Base-by-base conservation (phyloP, 2,888 invertebrate genomes). In the Parascotia fuliginaria region DNA sequence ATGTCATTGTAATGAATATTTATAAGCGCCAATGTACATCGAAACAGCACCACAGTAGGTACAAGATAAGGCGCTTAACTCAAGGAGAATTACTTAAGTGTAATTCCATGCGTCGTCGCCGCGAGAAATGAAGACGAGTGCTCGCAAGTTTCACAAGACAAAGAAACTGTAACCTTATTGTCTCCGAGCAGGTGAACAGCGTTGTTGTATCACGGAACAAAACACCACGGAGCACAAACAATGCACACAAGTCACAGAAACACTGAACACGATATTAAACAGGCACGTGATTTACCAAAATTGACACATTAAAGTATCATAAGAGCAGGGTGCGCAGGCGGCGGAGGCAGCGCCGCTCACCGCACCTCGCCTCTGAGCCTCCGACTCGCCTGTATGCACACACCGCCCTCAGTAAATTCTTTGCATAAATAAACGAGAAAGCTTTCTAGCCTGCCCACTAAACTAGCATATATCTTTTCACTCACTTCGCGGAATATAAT, bases 381-480 rank as follows among this genome's bases (percentile, higher is more conserved):
- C 75, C 85, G 76, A 76, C 81, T 83, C 74, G 76, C 81, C 76
- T 79, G 78, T 80, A 81, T 83, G 83, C 85, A 85, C 82, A 82
- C 85, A 86, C 83, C 86, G 89, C 91, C 91, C 83, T 89, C 87
- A 74, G 82, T 87, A 82, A 89, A 91, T 91, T 89, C 89, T 86
- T 89, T 89, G 91, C 87, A 89, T 92, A 86, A 87, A 89, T 89
- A 91, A 86, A 75, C 80, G 85, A 84, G 90, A 91, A 90, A 90
- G 89, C 90, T 88, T 65, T 68, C 63, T 61, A 71, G 57, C 65
- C 68, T 71, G 56, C 70, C 74, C 80, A 79, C 77, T 32, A 73
- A 77, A 73, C 55, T 65, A 60, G 49, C 53, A 44, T 72, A 73
- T 71, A 63, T 60, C n/a, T 70, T 70, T 61, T 72, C 80, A 79